phyloP scores from a whole-genome alignment of 2,113 vertebrate genomes.

The Rafetus swinhoei region DNA sequence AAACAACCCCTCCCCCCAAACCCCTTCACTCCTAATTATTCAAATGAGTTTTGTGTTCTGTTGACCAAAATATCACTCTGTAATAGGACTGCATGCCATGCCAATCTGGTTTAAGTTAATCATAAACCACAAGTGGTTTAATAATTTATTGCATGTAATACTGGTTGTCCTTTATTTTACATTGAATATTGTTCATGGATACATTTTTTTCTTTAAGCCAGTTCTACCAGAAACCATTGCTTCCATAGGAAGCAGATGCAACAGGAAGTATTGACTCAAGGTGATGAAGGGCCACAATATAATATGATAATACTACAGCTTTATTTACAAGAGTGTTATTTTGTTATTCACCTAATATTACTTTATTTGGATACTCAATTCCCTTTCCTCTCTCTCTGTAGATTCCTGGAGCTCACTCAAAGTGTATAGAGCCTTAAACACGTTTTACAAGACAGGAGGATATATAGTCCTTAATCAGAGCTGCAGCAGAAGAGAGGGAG shows the following conservation, averaged over 20 bases:
- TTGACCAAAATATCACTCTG: not conserved
- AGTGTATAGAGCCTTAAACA: not conserved
- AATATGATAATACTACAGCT: not conserved
- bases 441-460: not conserved
- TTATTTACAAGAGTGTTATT: not conserved
- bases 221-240: not conserved
- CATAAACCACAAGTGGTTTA: not conserved
- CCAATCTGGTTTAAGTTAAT: not conserved
- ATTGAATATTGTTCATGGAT: not conserved
- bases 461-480: not conserved
- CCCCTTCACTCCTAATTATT: not conserved
- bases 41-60: not conserved
- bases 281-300: fast-evolving
- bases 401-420: not conserved
- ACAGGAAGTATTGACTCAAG: not conserved
- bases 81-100: not conserved
- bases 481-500: not conserved
- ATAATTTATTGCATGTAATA: not conserved
- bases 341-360: not conserved
- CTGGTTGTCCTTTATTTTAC: fast-evolving
- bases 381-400: not conserved
- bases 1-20: no score
- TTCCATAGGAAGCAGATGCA: not conserved
- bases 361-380: fast-evolving
- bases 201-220: not conserved